Percentiles rank a stretch among this genome's conserved stretches.
phyloP scores from a whole-genome alignment of 2,888 invertebrate species.

The Luperina testacea region DNA sequence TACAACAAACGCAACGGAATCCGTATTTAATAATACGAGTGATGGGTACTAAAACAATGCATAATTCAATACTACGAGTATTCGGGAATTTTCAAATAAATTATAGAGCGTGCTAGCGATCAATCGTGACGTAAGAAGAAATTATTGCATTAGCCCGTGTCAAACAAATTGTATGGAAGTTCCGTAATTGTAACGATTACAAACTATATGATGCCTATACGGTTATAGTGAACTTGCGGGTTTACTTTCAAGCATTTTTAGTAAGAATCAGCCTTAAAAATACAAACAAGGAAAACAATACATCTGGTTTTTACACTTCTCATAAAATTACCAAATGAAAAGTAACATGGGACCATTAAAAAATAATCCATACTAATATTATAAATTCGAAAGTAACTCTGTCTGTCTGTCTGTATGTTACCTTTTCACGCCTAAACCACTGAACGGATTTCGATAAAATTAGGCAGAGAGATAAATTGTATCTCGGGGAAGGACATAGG shows the following conservation, averaged over 20 bases:
- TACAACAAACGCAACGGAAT: background rate
- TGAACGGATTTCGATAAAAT: too few species aligned
- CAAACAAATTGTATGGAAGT: slow-evolving; percentile 20
- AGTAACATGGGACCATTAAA: background rate
- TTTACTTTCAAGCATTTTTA: slow-evolving; percentile 1
- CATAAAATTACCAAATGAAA: background rate
- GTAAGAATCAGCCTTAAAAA: background rate
- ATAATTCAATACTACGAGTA: slow-evolving; percentile 4
- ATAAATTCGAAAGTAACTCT: too few species aligned
- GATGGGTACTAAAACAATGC: slow-evolving; percentile 6
- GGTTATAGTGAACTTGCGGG: slow-evolving; percentile 7
- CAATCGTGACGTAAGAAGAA: slow-evolving; percentile 28
- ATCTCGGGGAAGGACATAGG: too few species aligned
- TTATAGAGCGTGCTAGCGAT: slow-evolving; percentile 32
- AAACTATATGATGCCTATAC: background rate
- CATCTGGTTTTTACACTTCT: background rate
- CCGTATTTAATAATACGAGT: background rate
- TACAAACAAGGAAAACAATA: background rate
- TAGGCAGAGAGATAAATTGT: too few species aligned
- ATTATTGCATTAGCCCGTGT: slow-evolving; percentile 16
- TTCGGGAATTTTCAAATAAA: slow-evolving; percentile 28
- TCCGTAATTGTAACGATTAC: slow-evolving; percentile 26
- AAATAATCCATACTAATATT: background rate
- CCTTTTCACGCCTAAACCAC: too few species aligned
- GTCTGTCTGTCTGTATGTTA: too few species aligned